Evolutionary conservation across 2,888 invertebrate genomes (phyloP), one percentile per base, ranked within the genome.

Genomic region (Rotaria macrura): DNA sequence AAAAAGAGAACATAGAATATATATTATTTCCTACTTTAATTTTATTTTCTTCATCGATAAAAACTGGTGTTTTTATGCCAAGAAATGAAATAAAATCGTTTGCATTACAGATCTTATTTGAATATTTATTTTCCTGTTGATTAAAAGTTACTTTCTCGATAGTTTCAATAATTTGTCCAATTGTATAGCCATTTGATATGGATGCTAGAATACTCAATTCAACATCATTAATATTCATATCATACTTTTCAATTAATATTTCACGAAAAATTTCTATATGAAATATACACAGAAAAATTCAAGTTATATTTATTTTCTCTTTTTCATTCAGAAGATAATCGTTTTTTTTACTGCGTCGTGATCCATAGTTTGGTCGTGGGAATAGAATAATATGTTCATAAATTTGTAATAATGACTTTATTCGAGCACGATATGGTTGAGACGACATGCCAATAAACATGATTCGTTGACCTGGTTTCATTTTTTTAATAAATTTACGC

Each of bases 11-110:
- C 17, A 14, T 34, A 65, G 12, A n/a, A 65, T 65, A 9, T 34
- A 20, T 20, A 0, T 65, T 20, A 57, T 65, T 65, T 34, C 20
- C 38, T 65, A 79, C 43, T 79, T 79, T 79, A 25, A 79, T 43
- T 79, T 79, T 79, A 79, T 79, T 79, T 79, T 79, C 79, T n/a
- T 79, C 79, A 79, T 79, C 79, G 14, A 79, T 43, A 43, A 79
- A 79, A 23, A 79, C 25, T 12, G 79, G 79, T 5, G n/a, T 43
- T 40, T 79, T 79, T 43, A 14, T 20, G n/a, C 79, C 43, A n/a
- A 79, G 79, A 43, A 79, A 25, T 4, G 79, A 6, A 79, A 79
- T 79, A 40, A 79, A 79, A 79, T 79, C 79, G 12, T 43, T n/a
- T 1, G 79, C 79, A 25, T 23, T 79, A 79, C 79, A 79, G n/a